Conservation (phyloP, 53 echinoderm and acorn worm genomes). For the Apostichopus leukothele region DNA sequence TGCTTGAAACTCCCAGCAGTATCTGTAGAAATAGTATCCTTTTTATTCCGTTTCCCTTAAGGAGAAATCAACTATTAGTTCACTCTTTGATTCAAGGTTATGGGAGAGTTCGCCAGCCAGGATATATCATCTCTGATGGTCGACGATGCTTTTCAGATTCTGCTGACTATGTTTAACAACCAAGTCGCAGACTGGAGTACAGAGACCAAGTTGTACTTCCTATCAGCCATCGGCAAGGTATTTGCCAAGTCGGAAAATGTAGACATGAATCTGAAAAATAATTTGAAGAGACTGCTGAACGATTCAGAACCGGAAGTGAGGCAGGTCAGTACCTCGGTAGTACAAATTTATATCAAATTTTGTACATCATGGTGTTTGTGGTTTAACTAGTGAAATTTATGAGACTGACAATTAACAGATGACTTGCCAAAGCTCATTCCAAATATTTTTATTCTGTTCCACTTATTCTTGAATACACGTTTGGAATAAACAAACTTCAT, state of each 20-base stretch:
- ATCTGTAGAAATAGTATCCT: too few relatives aligned
- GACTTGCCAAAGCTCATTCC: too few relatives aligned
- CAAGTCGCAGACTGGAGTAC: constrained; percentile 42
- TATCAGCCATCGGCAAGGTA: constrained; percentile 66
- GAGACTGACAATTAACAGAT: too few relatives aligned
- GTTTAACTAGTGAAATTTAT: too few relatives aligned
- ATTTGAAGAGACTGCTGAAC: neutral
- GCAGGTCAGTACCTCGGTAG: constrained; percentile 15
- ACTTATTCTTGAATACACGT: too few relatives aligned
- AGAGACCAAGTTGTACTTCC: constrained; percentile 40
- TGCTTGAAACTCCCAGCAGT: neutral
- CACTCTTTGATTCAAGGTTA: constrained; percentile 50
- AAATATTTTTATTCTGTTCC: too few relatives aligned
- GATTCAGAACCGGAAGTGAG: constrained; percentile 40
- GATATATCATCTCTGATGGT: constrained; percentile 58
- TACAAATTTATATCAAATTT: too few relatives aligned
- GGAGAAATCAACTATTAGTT: too few relatives aligned
- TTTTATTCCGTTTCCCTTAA: too few relatives aligned
- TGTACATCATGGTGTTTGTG: too few relatives aligned
- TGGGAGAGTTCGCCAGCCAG: constrained; percentile 74
- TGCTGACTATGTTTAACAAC: constrained; percentile 53
- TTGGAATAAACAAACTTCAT: too few relatives aligned
- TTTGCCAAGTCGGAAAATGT: constrained; percentile 48
- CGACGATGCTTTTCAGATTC: constrained; percentile 51
- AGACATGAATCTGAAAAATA: constrained; percentile 52